phyloP scores from a whole-genome alignment of 2,797 vertebrate species.

The Parotocinclus haroldoi region DNA sequence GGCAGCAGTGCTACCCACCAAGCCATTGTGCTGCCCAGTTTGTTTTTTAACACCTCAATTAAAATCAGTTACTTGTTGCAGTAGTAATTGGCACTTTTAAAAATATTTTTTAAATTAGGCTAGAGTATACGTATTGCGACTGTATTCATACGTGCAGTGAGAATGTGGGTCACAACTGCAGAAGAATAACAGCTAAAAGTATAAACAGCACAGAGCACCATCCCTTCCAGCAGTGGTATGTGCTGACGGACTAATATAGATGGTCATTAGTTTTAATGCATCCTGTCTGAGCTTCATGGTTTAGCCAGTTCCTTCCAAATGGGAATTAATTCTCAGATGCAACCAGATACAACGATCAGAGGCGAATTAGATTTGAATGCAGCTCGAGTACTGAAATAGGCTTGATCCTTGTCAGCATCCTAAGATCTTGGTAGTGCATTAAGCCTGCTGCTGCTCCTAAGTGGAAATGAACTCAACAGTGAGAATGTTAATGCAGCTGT shows the following conservation, averaged over 20 bases:
- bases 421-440: not conserved
- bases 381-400: conserved; percentile 23
- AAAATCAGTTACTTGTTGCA: too few relatives aligned
- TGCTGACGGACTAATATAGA: conserved; percentile 19
- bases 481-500: too few relatives aligned
- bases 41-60: too few relatives aligned
- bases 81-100: too few relatives aligned
- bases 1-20: too few relatives aligned
- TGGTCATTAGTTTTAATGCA: conserved; percentile 31
- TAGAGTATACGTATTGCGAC: too few relatives aligned
- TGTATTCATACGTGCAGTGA: too few relatives aligned
- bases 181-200: not conserved
- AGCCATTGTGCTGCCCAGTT: too few relatives aligned
- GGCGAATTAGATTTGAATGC: conserved; percentile 44
- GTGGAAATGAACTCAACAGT: too few relatives aligned
- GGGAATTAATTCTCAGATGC: conserved; percentile 51
- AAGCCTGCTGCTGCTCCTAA: too few relatives aligned
- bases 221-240: not conserved
- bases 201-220: not conserved
- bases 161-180: not conserved
- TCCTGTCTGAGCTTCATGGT: conserved; percentile 18
- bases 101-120: too few relatives aligned
- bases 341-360: conserved; percentile 26
- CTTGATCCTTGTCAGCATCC: conserved; percentile 16
- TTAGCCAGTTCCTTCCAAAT: conserved; percentile 33